Base-by-base conservation (phyloP, 2,797 vertebrate genomes). In the Cyclura pinguis region DNA sequence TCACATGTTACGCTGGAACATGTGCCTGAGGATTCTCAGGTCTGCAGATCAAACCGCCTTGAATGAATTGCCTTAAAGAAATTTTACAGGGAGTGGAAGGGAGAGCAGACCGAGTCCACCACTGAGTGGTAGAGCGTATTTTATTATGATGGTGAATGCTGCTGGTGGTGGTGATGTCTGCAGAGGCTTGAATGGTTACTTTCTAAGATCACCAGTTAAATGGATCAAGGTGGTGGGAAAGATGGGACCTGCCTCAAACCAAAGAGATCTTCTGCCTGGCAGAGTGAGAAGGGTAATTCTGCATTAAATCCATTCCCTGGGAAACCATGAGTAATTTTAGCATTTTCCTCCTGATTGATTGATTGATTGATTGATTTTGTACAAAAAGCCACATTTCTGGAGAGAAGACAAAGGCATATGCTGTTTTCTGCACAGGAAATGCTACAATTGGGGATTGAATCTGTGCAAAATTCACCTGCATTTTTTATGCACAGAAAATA, bases 11-110 rank as follows among this genome's bases (percentile, higher is more conserved):
- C 12, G 42, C 77, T 64, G 62, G 18, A 78, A 29, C 57, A 62
- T 78, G 86, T 62, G 85, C 85, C 85, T 77, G 29, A 86, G 55
- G 73, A 59, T 86, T 55, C 85, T 62, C 76, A 86, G 74, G 85
- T 76, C 55, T 62, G 55, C 35, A 87, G 4, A 86, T 38, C 85
- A 77, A 77, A 32, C 27, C 14, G 12, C 32, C 35, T 62, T 59
- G 38, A 62, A 35, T 16, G 27, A 86, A 86, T 13, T 57, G 42
- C 35, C 73, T 55, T 86, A 27, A 47, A 86, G 73, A 35, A 47
- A 77, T 77, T 77, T 86, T 86, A 76, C 35, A 59, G 24, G 72
- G 85, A 59, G 52, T 57, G 74, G 85, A 32, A 86, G 35, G 2
- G 57, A 77, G 38, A 47, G 42, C 27, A 86, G 55, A 77, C 50